Conservation (phyloP, 2,113 vertebrate species). For the Brienomyrus longianalis region DNA sequence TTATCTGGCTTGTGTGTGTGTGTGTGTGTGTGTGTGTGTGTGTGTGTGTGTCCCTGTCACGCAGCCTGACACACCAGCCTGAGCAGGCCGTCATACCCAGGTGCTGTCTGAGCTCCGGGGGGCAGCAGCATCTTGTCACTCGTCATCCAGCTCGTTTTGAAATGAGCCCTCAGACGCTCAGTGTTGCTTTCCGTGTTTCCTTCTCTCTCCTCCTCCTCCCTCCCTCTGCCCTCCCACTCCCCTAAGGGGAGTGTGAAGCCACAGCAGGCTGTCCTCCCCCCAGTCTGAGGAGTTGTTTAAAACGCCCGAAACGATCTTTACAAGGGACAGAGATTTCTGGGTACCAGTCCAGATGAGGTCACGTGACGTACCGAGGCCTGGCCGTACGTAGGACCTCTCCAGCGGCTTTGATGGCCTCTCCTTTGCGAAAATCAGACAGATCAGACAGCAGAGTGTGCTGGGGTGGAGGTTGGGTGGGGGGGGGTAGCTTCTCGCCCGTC, state of each 20-base stretch:
- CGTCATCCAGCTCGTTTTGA: neutral
- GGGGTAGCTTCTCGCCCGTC: slow-evolving; percentile 19
- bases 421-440: neutral
- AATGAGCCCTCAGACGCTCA: neutral
- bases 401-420: neutral
- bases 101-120: neutral
- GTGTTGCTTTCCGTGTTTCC: neutral
- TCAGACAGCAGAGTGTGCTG: neutral
- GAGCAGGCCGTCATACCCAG: neutral
- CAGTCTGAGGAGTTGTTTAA: neutral
- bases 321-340: neutral
- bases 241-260: neutral
- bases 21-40: neutral
- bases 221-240: neutral
- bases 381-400: neutral
- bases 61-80: no score
- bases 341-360: neutral
- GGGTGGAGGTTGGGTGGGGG: neutral
- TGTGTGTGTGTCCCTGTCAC: neutral
- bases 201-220: neutral
- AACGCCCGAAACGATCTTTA: neutral
- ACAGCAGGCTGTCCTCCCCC: neutral
- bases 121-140: neutral
- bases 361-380: neutral
- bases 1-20: neutral